A percentile compares a stretch with the other conserved stretches of the same genome.
Conservation (phyloP, 2,113 vertebrate species). For the Pelecanoides urinatrix region DNA sequence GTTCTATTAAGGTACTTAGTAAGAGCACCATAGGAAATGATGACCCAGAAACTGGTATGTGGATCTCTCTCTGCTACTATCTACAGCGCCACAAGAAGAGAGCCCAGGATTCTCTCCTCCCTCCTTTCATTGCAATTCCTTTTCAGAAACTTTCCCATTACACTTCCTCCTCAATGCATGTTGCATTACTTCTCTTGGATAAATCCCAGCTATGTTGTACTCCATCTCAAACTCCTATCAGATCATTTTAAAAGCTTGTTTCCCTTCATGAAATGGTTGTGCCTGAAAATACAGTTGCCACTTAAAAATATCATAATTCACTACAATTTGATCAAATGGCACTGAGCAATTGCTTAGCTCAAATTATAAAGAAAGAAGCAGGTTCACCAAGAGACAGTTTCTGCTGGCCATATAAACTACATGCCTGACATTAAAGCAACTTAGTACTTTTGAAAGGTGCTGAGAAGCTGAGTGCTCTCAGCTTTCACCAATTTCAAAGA, state of each 20-base stretch:
- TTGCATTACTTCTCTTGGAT: not conserved
- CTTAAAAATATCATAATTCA: not conserved
- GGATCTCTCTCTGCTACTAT: not conserved
- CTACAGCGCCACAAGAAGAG: not conserved
- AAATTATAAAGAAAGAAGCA: not conserved
- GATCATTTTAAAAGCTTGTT: not conserved
- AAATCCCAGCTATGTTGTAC: not conserved
- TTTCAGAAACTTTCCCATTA: not conserved
- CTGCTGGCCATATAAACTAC: not conserved
- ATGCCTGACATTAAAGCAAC: not conserved
- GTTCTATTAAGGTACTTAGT: not conserved
- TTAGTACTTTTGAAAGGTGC: not conserved
- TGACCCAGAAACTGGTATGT: not conserved
- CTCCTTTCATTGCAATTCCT: not conserved
- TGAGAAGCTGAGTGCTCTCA: not conserved
- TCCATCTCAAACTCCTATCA: not conserved
- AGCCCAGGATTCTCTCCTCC: not conserved
- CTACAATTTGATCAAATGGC: not conserved
- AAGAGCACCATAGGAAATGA: not conserved
- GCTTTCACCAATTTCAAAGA: not conserved
- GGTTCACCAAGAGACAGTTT: not conserved
- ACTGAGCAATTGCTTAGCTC: not conserved
- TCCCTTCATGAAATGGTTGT: not conserved
- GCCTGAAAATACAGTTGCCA: not conserved
- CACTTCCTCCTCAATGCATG: not conserved